These are phyloP conservation scores for Acanthurus leucopareius DNA, from an alignment of 2,797 vertebrate genomes.

Conservation along the genomic window DNA sequence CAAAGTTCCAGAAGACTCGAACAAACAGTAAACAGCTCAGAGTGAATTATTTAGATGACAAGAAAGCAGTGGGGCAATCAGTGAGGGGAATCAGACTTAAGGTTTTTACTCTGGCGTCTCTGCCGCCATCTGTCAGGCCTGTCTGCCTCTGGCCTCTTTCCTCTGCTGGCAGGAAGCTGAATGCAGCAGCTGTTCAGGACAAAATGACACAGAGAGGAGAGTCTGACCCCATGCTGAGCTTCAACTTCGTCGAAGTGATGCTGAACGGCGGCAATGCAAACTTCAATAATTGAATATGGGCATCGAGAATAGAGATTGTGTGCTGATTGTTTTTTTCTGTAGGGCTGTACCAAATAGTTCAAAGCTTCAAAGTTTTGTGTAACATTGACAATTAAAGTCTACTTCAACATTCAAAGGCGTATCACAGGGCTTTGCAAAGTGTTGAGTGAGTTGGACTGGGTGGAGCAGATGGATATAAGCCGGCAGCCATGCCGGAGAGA, in stretches of 20 bases:
- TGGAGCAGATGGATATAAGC: no score
- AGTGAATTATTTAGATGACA: slow-evolving; percentile 49
- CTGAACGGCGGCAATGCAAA: background rate
- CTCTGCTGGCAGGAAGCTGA: slow-evolving; percentile 51
- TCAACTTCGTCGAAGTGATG: background rate
- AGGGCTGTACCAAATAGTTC: no score
- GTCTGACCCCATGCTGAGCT: background rate
- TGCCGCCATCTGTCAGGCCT: slow-evolving; percentile 17
- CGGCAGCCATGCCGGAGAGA: no score
- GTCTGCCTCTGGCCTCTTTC: slow-evolving; percentile 18
- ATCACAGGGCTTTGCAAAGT: no score
- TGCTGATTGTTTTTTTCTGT: background rate
- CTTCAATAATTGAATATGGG: background rate
- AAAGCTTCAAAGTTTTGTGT: no score
- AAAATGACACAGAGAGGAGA: slow-evolving; percentile 34
- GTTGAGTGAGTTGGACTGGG: no score
- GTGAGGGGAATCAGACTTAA: slow-evolving; percentile 26
- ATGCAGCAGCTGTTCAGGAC: slow-evolving; percentile 46
- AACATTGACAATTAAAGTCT: no score
- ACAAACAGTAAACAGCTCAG: slow-evolving; percentile 24
- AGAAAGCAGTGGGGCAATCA: slow-evolving; percentile 15
- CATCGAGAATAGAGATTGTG: background rate
- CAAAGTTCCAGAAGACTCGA: slow-evolving; percentile 7
- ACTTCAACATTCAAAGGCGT: no score
- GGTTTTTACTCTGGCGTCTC: slow-evolving; percentile 3